These are phyloP conservation scores for Blera fallax DNA, from an alignment of 2,888 invertebrate genomes.

Conservation along the genomic window DNA sequence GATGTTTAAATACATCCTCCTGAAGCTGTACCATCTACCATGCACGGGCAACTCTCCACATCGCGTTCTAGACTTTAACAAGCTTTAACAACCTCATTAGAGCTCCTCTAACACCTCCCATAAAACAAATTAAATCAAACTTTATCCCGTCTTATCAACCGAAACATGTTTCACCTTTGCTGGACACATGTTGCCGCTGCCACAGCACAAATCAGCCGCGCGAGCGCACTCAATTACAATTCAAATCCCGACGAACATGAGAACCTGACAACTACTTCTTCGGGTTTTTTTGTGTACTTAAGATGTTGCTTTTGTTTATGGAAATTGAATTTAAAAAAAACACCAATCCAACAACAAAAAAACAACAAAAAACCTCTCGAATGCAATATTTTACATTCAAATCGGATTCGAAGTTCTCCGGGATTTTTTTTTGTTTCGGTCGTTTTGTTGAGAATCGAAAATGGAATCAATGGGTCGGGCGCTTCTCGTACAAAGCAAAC, in stretches of 20 bases:
- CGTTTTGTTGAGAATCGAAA: conserved; percentile 60
- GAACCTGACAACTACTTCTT: conserved; percentile 29
- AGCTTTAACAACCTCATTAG: no score
- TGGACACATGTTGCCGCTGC: conserved; percentile 51
- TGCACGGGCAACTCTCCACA: no score
- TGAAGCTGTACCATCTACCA: no score
- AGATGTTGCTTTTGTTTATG: conserved; percentile 58
- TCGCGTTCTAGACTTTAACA: no score
- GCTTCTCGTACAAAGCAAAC: conserved; percentile 71
- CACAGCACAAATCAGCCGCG: conserved; percentile 49
- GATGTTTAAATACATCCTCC: no score
- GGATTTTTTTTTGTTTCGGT: conserved; percentile 10
- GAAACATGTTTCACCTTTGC: conserved; percentile 48
- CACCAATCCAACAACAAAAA: background rate
- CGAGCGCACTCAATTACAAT: conserved; percentile 64
- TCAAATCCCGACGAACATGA: conserved; percentile 48
- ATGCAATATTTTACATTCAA: conserved; percentile 70
- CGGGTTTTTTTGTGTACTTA: background rate
- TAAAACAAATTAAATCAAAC: background rate
- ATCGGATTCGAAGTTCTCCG: conserved; percentile 48
- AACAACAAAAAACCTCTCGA: conserved; percentile 30
- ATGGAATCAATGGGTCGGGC: conserved; percentile 71
- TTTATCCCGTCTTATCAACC: conserved; percentile 35
- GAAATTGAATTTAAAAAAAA: conserved; percentile 50
- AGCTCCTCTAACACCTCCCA: no score